Evolutionary conservation across 2,797 vertebrate species (phyloP).

Genomic region (Chaenodraco wilsoni): DNA sequence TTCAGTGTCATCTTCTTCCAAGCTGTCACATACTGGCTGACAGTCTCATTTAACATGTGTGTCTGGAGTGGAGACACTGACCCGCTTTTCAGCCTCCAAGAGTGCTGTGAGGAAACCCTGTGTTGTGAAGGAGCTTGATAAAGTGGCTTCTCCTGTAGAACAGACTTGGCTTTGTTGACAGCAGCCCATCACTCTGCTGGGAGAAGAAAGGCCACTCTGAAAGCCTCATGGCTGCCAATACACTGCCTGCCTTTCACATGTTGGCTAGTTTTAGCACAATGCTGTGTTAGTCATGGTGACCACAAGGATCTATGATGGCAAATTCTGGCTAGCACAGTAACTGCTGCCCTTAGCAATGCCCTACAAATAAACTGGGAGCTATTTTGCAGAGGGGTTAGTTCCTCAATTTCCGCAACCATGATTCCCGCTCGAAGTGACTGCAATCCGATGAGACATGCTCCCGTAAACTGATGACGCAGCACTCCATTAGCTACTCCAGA

Average conservation of each 20-base stretch:
- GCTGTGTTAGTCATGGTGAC: constrained; percentile 58
- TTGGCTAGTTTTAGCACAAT: constrained; percentile 55
- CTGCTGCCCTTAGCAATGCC: constrained; percentile 46
- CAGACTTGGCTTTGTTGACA: constrained; percentile 78
- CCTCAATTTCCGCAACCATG: not conserved
- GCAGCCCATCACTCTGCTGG: constrained; percentile 57
- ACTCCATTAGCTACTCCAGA: constrained; percentile 46
- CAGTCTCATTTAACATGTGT: constrained; percentile 46
- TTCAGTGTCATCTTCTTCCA: constrained; percentile 45
- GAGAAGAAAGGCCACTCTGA: constrained; percentile 75
- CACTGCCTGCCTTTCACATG: constrained; percentile 74
- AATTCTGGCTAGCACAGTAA: constrained; percentile 35
- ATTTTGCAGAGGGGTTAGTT: constrained; percentile 9
- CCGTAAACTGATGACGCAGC: constrained; percentile 32
- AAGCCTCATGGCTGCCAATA: constrained; percentile 61
- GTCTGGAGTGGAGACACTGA: constrained; percentile 70
- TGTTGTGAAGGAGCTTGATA: constrained; percentile 74
- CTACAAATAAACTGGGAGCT: constrained; percentile 23
- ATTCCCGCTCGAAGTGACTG: constrained; percentile 19
- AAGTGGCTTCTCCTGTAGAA: constrained; percentile 73
- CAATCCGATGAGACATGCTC: constrained; percentile 33
- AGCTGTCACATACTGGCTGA: constrained; percentile 42
- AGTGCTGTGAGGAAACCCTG: constrained; percentile 51
- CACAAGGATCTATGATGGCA: constrained; percentile 35
- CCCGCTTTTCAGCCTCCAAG: constrained; percentile 45